Conservation (phyloP, 1,140 invertebrate species). For the Drosophila seguyi region DNA sequence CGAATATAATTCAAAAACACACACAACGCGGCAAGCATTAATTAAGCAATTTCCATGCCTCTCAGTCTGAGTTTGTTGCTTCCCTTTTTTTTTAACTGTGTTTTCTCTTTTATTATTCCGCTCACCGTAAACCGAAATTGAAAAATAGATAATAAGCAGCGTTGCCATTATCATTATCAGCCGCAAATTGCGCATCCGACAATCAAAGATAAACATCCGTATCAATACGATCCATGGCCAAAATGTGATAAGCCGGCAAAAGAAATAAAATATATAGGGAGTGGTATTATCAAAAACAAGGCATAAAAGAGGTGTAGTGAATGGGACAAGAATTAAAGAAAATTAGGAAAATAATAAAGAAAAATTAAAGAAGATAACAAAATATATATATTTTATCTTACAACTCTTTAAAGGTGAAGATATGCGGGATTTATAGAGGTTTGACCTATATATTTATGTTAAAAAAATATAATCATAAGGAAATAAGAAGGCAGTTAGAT, state of each 20-base stretch:
- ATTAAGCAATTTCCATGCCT: slow-evolving; percentile 73
- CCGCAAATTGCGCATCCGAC: slow-evolving; percentile 62
- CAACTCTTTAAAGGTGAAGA: no score
- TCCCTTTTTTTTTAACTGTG: slow-evolving; percentile 15
- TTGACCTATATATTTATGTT: no score
- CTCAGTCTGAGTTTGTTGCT: slow-evolving; percentile 21
- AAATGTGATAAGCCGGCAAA: slow-evolving; percentile 46
- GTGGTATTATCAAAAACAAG: slow-evolving; percentile 15
- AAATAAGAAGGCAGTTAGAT: no score
- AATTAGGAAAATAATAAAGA: slow-evolving; percentile 8
- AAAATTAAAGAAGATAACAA: background rate
- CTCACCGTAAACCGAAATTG: slow-evolving; percentile 37
- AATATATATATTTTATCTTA: no score
- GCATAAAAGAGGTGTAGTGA: background rate
- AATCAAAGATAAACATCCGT: slow-evolving; percentile 68
- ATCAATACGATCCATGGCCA: slow-evolving; percentile 57
- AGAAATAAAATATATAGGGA: slow-evolving; percentile 6
- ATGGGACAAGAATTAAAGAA: background rate
- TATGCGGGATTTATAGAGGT: no score
- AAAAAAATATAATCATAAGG: no score
- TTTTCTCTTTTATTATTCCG: slow-evolving; percentile 33
- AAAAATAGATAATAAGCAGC: slow-evolving; percentile 33
- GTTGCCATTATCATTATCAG: slow-evolving; percentile 62
- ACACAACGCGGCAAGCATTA: slow-evolving; percentile 61
- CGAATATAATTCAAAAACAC: slow-evolving; percentile 40